These are phyloP conservation scores for Oscheius sp. DNA, from an alignment of 2,888 invertebrate genomes.

Conservation along the genomic window DNA sequence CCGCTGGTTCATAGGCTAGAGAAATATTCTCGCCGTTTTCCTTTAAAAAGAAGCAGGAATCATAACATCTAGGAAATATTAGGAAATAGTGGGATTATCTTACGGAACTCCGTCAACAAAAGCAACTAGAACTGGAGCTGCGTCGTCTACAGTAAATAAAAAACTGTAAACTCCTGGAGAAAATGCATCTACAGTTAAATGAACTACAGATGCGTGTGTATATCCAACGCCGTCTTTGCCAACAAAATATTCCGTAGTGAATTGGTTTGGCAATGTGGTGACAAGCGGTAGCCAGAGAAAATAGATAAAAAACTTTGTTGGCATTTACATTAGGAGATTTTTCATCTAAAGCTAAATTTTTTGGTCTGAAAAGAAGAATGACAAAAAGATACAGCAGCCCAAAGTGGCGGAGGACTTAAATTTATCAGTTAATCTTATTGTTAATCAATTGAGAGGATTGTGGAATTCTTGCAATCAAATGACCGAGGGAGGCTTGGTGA, in stretches of 20 bases:
- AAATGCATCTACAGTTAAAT: neutral
- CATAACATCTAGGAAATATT: neutral
- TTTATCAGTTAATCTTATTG: slow-evolving; percentile 23
- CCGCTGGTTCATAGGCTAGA: neutral
- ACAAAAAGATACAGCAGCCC: neutral
- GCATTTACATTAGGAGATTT: slow-evolving; percentile 11
- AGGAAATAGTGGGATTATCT: neutral
- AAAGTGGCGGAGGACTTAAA: neutral
- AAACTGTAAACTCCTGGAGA: neutral
- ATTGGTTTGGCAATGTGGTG: slow-evolving; percentile 5
- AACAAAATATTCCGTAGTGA: slow-evolving; percentile 2
- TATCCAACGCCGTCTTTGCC: neutral
- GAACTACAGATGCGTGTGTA: neutral
- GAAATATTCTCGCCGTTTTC: neutral
- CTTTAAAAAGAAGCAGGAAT: neutral
- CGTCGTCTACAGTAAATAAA: neutral
- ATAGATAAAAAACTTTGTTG: neutral
- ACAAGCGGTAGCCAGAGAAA: neutral
- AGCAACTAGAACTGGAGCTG: neutral
- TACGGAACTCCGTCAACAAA: slow-evolving; percentile 1
- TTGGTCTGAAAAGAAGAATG: neutral
- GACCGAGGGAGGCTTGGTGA: too few species aligned
- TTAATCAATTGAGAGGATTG: neutral
- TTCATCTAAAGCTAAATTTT: neutral
- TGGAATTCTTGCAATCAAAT: neutral